Base-by-base conservation (phyloP, 1,140 invertebrate genomes). In the Catajapyx aquilonaris region DNA sequence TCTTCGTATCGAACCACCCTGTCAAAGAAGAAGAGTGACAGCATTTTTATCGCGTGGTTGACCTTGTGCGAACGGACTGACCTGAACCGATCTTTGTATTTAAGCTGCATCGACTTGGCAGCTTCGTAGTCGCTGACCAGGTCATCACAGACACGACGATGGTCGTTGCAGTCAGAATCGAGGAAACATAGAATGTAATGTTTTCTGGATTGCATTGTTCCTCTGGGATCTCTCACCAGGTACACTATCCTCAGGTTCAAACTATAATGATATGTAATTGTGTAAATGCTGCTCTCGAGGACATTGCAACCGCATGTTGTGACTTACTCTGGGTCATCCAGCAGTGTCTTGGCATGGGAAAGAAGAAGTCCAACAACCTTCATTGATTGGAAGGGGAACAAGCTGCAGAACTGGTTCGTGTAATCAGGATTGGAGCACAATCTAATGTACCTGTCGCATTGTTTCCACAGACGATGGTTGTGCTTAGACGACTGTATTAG, bases 151-250 rank as follows among this genome's bases (percentile, higher is more conserved):
- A 56, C 42, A 7, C 42, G 37, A 10, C 32, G 31, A 0, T 52
- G 40, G 32, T 55, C 44, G 7, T 43, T 37, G 39, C 56, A 58
- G 22, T 50, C 46, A 5, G 41, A 41, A n/a, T 47, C 41, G 15
- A 40, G 32, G 11, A 38, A 44, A 23, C 56, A 59, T 56, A 55
- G 58, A n/a, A 38, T 38, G n/a, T 34, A 31, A n/a, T 22, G 31
- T 7, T 13, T 30, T 13, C 56, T 43, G 4, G 56, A 58, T 32
- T 52, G 52, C 25, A 54, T 38, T 5, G 54, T 55, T 7, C 50
- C 56, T 15, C 56, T 46, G 1, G 56, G 56, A 46, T 59, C 56
- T 18, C 56, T 39, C 0, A 55, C 52, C 13, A 58, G 36, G 28
- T 54, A 49, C 5, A 58, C 20, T 11, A 59, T 42, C 36, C 23